Conservation (phyloP, 2,797 vertebrate species). For the Danio albolineatus region DNA sequence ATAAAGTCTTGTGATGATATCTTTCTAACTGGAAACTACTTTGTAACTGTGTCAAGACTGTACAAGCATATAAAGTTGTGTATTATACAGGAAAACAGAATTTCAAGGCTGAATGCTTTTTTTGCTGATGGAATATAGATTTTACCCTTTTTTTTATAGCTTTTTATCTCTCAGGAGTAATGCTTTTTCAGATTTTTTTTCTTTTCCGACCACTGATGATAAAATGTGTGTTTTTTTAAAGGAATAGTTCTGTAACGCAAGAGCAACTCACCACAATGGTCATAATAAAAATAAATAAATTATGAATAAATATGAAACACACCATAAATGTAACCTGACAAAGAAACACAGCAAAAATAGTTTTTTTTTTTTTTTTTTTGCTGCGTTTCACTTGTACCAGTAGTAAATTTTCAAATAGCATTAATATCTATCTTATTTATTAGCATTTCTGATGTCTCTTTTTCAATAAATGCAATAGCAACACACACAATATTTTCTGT, state of each 20-base stretch:
- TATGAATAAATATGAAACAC: no score
- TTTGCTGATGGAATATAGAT: conserved; percentile 22
- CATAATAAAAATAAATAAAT: no score
- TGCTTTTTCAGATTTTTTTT: not conserved
- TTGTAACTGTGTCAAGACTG: conserved; percentile 35
- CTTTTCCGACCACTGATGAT: not conserved
- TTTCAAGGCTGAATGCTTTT: conserved; percentile 36
- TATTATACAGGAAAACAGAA: conserved; percentile 22
- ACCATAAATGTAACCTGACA: no score
- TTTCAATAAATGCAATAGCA: no score
- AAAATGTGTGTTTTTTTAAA: not conserved
- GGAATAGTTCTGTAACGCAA: not conserved
- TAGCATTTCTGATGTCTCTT: no score
- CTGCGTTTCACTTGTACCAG: no score
- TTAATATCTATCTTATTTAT: no score
- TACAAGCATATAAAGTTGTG: conserved; percentile 28
- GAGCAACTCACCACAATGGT: no score
- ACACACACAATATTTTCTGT: no score
- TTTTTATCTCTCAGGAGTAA: not conserved
- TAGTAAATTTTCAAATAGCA: no score
- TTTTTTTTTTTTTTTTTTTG: no score
- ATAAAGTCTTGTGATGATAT: not conserved
- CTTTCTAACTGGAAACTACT: conserved; percentile 9
- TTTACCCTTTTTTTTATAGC: not conserved
- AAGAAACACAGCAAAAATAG: no score